Conservation (phyloP, 2,113 vertebrate genomes). For the Acrocephalus arundinaceus region DNA sequence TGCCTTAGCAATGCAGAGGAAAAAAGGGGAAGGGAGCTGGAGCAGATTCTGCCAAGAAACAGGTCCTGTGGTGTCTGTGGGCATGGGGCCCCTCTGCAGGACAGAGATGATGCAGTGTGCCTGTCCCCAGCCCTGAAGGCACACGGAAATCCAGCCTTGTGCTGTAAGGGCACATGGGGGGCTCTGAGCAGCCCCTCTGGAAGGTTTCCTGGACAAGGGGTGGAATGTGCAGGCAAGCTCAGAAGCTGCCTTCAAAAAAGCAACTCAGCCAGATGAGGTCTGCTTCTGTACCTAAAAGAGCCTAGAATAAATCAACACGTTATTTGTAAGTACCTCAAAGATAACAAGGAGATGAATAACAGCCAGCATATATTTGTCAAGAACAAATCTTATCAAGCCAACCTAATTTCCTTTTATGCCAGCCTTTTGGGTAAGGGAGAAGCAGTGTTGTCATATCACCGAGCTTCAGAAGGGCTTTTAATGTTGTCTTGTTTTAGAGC, state of each 20-base stretch:
- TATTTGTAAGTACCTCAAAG: slow-evolving; percentile 25
- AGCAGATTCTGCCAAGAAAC: background rate
- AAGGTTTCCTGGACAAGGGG: background rate
- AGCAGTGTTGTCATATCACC: background rate
- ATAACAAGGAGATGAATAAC: slow-evolving; percentile 31
- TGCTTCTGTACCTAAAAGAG: slow-evolving; percentile 5
- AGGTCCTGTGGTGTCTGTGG: background rate
- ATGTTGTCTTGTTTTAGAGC: background rate
- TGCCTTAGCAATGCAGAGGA: background rate
- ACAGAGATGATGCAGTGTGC: background rate
- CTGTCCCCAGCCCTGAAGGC: background rate
- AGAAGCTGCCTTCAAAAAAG: background rate
- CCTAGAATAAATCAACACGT: slow-evolving; percentile 12
- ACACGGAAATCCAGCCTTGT: accelerated
- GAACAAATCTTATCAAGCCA: slow-evolving; percentile 45
- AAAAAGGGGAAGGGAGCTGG: background rate
- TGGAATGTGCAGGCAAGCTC: background rate
- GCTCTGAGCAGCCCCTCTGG: background rate
- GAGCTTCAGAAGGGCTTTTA: slow-evolving; percentile 9
- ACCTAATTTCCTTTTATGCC: slow-evolving; percentile 45
- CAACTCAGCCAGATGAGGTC: background rate
- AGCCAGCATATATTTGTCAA: slow-evolving; percentile 26
- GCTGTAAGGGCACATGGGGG: background rate
- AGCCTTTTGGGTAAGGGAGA: background rate
- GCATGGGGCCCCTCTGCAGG: background rate